Base-by-base conservation (phyloP, 1,140 invertebrate genomes). In the Nylanderia fulva region DNA sequence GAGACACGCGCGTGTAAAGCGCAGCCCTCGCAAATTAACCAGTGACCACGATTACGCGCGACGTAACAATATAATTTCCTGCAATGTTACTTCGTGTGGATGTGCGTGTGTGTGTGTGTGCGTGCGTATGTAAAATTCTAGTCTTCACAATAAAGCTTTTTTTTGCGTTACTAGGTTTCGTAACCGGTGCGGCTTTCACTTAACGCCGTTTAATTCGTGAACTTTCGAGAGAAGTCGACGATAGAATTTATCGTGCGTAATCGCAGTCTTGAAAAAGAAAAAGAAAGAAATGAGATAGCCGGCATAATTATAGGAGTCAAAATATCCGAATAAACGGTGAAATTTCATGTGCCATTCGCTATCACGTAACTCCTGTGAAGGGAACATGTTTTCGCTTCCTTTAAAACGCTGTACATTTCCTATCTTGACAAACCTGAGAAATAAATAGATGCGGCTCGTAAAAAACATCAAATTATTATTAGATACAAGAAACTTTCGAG, bases 171-270 rank as follows among this genome's bases (percentile, higher is more conserved):
- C 24, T 29, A 76, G n/a, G 48, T 86, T 83, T 86, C 61, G 85
- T 61, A 82, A 85, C 21, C 36, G 56, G 54, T 56, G 74, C 69
- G 77, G 86, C 87, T 88, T 88, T 88, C 87, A 88, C 87, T 85
- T 72, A 82, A 54, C 79, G 84, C 76, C 76, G 80, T 60, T 88
- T 88, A 88, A 88, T 88, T 88, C 86, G 83, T 82, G 13, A 83
- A 85, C 86, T 85, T 88, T 88, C 87, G 39, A 82, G 56, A 82
- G 56, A 39, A 60, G 77, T 18, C 36, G 54, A 42, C 39, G 69
- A 29, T 83, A 45, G 8, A 84, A 45, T 66, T 71, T 56, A 82
- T 72, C 77, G 33, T 5, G 24, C 52, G 64, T 71, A 45, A 80
- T 80, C 77, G 52, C 24, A 0, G 27, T 45, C 36, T 58, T 58